Conservation (phyloP, 2,113 vertebrate species). For the Lethenteron reissneri region DNA sequence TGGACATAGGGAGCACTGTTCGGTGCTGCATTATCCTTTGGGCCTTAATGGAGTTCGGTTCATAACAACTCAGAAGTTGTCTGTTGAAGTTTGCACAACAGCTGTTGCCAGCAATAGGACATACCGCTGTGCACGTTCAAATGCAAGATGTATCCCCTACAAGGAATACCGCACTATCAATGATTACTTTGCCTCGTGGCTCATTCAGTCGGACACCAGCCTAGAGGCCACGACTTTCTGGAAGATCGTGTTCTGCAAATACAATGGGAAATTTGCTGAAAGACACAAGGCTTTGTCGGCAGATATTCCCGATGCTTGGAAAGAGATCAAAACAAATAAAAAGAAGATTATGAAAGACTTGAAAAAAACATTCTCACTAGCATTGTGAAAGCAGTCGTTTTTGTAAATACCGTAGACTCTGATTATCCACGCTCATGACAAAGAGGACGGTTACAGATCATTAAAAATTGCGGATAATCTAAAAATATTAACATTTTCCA, state of each 20-base stretch:
- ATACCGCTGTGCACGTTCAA: neutral
- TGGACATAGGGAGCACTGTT: neutral
- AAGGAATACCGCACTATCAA: slow-evolving; percentile 1
- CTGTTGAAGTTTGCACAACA: slow-evolving; percentile 1
- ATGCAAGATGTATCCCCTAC: neutral
- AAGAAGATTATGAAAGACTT: neutral
- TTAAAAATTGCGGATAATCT: too few species aligned
- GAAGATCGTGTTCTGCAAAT: slow-evolving; percentile 5
- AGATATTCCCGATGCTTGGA: neutral
- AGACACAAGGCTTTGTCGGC: neutral
- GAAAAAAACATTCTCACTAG: neutral
- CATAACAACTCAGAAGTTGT: neutral
- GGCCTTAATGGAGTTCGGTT: neutral
- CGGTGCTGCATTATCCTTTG: neutral
- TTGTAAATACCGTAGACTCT: too few species aligned
- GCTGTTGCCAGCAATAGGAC: neutral
- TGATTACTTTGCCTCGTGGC: slow-evolving; percentile 8
- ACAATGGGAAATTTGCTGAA: neutral
- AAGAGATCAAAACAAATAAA: neutral
- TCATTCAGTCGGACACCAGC: neutral
- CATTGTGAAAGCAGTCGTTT: too few species aligned
- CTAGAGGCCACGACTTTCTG: slow-evolving; percentile 6
- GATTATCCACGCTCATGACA: too few species aligned
- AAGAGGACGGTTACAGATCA: too few species aligned
- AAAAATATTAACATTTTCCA: too few species aligned